phyloP scores from a whole-genome alignment of 1,140 invertebrate species.

The Ceratina japonica region DNA sequence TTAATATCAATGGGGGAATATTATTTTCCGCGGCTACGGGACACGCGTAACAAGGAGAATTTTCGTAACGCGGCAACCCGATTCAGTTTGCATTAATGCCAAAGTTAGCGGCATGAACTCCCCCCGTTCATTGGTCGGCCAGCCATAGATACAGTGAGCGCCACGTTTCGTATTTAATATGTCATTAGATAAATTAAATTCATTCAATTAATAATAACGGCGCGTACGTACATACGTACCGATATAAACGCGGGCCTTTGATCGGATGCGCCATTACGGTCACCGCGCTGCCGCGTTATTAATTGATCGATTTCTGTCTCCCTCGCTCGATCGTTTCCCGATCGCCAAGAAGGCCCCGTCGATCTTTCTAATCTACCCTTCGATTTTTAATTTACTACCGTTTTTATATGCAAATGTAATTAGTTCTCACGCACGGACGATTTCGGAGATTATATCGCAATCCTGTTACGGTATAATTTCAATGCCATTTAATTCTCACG shows the following conservation, averaged over 20 bases:
- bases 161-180: conserved; percentile 21
- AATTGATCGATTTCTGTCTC: neutral
- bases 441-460: conserved; percentile 31
- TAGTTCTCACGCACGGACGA: conserved; percentile 21
- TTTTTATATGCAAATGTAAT: conserved; percentile 32
- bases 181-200: conserved; percentile 32
- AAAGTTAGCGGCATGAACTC: neutral
- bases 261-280: neutral
- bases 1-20: neutral
- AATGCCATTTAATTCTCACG: conserved; percentile 37
- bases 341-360: neutral
- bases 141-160: neutral
- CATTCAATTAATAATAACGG: conserved; percentile 17
- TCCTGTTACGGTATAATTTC: conserved; percentile 35
- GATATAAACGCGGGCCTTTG: neutral
- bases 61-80: neutral
- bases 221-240: neutral
- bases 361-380: neutral
- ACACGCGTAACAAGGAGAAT: neutral
- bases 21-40: neutral
- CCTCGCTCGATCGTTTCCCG: neutral
- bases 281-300: neutral
- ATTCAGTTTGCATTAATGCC: conserved; percentile 10
- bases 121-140: neutral
- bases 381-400: neutral